phyloP scores from a whole-genome alignment of 2,888 invertebrate genomes.

The Melanostoma scalare region DNA sequence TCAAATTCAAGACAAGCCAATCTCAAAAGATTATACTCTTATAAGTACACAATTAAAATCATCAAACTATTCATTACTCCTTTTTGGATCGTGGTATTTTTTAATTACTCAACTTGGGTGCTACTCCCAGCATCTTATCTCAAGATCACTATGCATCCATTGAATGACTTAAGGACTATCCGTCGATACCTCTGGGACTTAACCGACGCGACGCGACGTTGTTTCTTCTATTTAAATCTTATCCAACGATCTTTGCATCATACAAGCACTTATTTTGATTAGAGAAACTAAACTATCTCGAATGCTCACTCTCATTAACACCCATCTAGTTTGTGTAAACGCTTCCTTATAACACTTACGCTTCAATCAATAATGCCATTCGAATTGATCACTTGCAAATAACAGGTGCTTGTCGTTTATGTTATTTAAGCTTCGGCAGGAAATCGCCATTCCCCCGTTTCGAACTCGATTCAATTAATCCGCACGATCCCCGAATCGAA shows the following conservation, averaged over 20 bases:
- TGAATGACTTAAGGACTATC: not conserved
- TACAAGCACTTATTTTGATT: conserved; percentile 11
- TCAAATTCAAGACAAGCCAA: too few relatives aligned
- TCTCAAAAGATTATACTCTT: too few relatives aligned
- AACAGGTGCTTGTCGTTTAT: conserved; percentile 11
- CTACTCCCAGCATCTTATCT: not conserved
- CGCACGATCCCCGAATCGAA: conserved; percentile 4
- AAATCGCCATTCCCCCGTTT: conserved; percentile 14
- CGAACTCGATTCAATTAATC: conserved; percentile 43
- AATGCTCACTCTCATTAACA: conserved; percentile 18
- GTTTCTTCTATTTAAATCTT: conserved; percentile 17
- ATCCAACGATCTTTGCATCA: not conserved
- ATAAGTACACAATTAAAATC: not conserved
- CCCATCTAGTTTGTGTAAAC: not conserved
- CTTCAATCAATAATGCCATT: conserved; percentile 45
- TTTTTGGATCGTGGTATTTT: conserved; percentile 7
- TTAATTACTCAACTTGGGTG: not conserved
- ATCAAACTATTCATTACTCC: not conserved
- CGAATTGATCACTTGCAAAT: not conserved
- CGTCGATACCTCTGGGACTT: not conserved
- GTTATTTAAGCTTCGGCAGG: conserved; percentile 19
- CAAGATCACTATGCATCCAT: not conserved
- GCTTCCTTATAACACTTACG: conserved; percentile 31
- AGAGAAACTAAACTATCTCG: conserved; percentile 5
- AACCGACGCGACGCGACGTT: not conserved